These are phyloP conservation scores for Odontocolon sp. DNA, from an alignment of 2,888 invertebrate species.

Conservation along the genomic window DNA sequence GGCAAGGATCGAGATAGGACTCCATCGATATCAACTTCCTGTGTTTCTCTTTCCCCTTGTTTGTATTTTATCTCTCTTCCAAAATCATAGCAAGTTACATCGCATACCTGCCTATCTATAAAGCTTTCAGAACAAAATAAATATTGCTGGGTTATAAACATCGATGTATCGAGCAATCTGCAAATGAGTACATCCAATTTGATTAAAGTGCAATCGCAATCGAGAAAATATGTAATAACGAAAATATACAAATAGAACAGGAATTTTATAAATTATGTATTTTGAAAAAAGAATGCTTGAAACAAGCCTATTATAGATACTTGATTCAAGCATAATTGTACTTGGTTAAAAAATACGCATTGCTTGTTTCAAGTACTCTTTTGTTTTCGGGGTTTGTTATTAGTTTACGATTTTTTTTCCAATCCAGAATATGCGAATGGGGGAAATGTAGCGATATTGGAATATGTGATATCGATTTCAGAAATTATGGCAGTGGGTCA, in stretches of 20 bases:
- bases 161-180: slow-evolving; percentile 24
- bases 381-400: too few relatives aligned
- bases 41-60: slow-evolving; percentile 42
- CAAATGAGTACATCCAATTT: slow-evolving; percentile 22
- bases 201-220: not conserved
- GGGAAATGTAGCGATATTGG: slow-evolving; percentile 3
- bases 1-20: slow-evolving; percentile 25
- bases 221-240: not conserved
- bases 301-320: too few relatives aligned
- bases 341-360: too few relatives aligned
- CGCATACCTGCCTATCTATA: not conserved
- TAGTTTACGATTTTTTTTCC: too few relatives aligned
- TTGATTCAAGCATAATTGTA: too few relatives aligned
- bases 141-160: slow-evolving; percentile 27
- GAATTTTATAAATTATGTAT: too few relatives aligned
- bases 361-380: too few relatives aligned
- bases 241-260: not conserved
- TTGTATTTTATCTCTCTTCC: slow-evolving; percentile 63
- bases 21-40: slow-evolving; percentile 26
- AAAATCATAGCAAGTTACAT: slow-evolving; percentile 44
- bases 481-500: slow-evolving; percentile 77
- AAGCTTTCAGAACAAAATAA: slow-evolving; percentile 51
- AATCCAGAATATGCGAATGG: not conserved
- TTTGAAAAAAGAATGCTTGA: too few relatives aligned
- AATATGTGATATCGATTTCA: slow-evolving; percentile 73